These are phyloP conservation scores for Pseudochirops cupreus DNA, from an alignment of 2,797 vertebrate genomes.

Conservation along the genomic window DNA sequence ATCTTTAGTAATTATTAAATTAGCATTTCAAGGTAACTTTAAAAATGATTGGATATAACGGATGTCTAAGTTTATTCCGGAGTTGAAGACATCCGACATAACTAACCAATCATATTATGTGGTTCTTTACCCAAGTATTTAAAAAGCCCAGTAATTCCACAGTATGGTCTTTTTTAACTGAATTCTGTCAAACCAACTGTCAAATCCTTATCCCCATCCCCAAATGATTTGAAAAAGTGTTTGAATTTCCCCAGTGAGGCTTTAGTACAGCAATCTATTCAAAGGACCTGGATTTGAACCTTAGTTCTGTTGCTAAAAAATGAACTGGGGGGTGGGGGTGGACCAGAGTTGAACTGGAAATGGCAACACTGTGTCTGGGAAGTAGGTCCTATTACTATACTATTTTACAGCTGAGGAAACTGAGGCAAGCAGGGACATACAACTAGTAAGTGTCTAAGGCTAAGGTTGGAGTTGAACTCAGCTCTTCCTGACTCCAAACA, in stretches of 20 bases:
- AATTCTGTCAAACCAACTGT: not conserved
- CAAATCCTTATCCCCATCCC: not conserved
- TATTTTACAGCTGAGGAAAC: not conserved
- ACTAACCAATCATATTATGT: not conserved
- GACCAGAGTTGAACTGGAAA: not conserved
- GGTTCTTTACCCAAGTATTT: not conserved
- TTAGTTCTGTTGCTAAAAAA: not conserved
- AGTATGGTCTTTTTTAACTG: not conserved
- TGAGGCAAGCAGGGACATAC: not conserved
- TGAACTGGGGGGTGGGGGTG: not conserved
- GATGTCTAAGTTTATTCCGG: not conserved
- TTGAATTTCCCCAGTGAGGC: not conserved
- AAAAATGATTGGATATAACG: not conserved
- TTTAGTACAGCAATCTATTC: not conserved
- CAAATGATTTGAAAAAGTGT: not conserved
- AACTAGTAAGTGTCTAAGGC: not conserved
- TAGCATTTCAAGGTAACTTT: not conserved
- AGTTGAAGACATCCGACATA: not conserved
- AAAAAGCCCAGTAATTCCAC: not conserved
- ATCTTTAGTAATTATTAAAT: slow-evolving; percentile 35
- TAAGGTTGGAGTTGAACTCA: not conserved
- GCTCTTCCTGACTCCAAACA: not conserved
- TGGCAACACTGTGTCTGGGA: not conserved
- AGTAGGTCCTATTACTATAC: not conserved
- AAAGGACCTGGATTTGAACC: not conserved